Percentiles rank a stretch among this genome's conserved stretches.
Conservation (phyloP, 2,113 vertebrate species). For the Gavialis gangeticus region DNA sequence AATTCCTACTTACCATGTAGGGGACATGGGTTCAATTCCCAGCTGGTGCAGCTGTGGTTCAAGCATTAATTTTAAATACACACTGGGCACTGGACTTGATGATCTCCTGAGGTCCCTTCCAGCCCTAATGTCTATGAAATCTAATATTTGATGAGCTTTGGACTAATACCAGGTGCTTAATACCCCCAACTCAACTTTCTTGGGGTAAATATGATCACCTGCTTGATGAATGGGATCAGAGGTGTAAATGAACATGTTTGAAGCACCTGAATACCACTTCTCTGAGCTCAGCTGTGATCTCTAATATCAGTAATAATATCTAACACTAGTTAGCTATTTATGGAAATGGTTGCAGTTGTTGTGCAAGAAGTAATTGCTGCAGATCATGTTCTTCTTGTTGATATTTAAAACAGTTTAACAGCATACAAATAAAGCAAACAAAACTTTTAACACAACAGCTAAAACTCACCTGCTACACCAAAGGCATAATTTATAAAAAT, state of each 20-base stretch:
- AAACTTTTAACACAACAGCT: background rate
- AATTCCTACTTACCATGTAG: no score
- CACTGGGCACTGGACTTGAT: no score
- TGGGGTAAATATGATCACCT: constrained; percentile 37
- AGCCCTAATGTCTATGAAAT: no score
- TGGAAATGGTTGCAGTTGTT: background rate
- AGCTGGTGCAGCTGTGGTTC: no score
- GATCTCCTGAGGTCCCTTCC: no score
- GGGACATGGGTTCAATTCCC: no score
- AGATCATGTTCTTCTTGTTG: background rate
- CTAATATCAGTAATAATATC: no score
- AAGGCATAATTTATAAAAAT: background rate
- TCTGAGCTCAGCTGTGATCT: no score
- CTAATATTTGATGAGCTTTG: no score
- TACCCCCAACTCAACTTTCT: constrained; percentile 57
- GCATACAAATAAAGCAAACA: constrained; percentile 18
- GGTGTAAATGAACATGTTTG: background rate
- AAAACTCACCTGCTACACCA: background rate
- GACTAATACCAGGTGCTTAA: background rate
- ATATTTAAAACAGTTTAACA: constrained; percentile 3
- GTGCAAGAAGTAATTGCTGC: background rate
- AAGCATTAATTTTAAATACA: no score
- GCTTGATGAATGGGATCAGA: background rate
- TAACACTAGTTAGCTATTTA: background rate
- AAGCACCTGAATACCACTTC: constrained; percentile 30